These are phyloP conservation scores for Teleopsis dalmanni DNA, from an alignment of 1,140 invertebrate species.

Conservation along the genomic window DNA sequence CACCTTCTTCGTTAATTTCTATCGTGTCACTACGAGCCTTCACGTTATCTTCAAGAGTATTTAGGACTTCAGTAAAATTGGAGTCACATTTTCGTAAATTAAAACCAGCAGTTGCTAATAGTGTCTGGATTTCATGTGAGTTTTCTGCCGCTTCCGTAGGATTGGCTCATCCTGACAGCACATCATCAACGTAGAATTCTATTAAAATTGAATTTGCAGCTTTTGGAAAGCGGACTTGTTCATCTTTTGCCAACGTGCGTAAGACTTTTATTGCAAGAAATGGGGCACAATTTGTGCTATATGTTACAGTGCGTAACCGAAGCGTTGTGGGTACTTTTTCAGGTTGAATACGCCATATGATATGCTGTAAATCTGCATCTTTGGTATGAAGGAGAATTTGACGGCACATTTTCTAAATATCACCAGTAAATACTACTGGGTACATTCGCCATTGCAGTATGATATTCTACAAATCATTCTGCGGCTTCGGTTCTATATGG, in stretches of 20 bases:
- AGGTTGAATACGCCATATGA: background rate
- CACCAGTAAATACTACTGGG: slow-evolving; percentile 19
- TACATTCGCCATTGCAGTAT: slow-evolving; percentile 29
- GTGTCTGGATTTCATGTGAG: background rate
- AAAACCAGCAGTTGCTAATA: background rate
- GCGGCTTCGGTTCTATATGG: slow-evolving; percentile 25
- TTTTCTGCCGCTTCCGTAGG: slow-evolving; percentile 18
- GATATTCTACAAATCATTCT: slow-evolving; percentile 32
- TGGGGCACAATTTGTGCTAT: slow-evolving; percentile 21
- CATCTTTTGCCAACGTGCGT: background rate
- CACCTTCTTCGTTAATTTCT: background rate
- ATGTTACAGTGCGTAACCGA: slow-evolving; percentile 26
- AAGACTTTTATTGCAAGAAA: slow-evolving; percentile 15
- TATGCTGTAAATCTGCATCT: background rate
- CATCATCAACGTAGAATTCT: slow-evolving; percentile 42
- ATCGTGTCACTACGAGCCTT: background rate
- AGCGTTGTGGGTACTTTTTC: background rate
- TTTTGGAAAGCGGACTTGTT: slow-evolving; percentile 16
- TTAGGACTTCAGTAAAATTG: background rate
- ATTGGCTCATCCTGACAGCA: slow-evolving; percentile 26
- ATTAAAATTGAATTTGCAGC: slow-evolving; percentile 17
- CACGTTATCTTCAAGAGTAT: background rate
- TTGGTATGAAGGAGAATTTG: slow-evolving; percentile 7
- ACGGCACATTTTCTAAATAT: slow-evolving; percentile 33
- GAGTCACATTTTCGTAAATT: background rate